Evolutionary conservation across 2,113 vertebrate genomes (phyloP), one percentile per base, ranked within the genome.

Genomic region (Mobula hypostoma): DNA sequence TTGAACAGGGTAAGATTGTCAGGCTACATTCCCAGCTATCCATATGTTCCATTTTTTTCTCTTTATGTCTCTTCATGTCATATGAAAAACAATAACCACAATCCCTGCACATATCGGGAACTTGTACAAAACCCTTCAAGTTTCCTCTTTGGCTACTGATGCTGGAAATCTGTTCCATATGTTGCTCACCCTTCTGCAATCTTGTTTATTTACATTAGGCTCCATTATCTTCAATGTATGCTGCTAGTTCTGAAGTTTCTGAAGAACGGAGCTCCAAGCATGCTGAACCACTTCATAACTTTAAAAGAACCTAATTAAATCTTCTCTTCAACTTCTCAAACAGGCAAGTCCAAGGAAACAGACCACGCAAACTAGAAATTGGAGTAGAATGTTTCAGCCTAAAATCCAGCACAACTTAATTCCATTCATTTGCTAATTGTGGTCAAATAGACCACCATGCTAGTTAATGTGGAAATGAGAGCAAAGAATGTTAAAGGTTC

Each of bases 81-180:
- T 29, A 79, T 79, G n/a, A 63, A 90, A 88, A 90, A 29, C 40
- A 14, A 32, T 66, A 90, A 66, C 85, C 85, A 90, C 85, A 68
- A 90, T 90, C 85, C 27, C 14, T 19, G 14, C 12, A 90, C 61
- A 90, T 90, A 90, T 66, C 61, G 66, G 61, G 61, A 32, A 90
- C 61, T 90, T 90, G 61, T 32, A 32, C n/a, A 29, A 90, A 90
- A 90, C 27, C 58, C 14, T 90, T 66, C 66, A 90, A 32, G 61
- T 66, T 88, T 88, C 85, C 85, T 90, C 5, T 32, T 32, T 90
- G 61, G 85, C 63, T 32, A 66, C 85, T 17, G n/a, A 19, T 66
- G 11, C 61, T 90, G 61, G 85, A 90, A 90, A 90, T 90, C 17
- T 66, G 85, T 66, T 66, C 85, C 85, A 90, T 90, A 32, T 90